Percentiles rank a stretch among this genome's conserved stretches.
These are phyloP conservation scores for Apodemus speciosus DNA, from an alignment of 2,113 vertebrate genomes.

Conservation along the genomic window DNA sequence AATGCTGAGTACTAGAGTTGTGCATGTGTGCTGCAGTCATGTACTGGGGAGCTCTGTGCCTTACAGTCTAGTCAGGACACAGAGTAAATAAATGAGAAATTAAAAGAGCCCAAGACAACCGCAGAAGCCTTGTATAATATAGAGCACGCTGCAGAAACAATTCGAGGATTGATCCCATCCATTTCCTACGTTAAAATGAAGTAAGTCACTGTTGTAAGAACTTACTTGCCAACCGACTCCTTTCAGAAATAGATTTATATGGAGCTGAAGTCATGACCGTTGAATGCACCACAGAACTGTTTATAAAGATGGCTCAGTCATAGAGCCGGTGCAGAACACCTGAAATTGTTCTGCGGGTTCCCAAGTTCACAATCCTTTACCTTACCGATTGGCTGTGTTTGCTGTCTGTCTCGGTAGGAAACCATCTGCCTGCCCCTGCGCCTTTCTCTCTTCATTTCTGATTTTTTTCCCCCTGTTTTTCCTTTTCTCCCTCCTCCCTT, in stretches of 20 bases:
- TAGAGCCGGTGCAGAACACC: background rate
- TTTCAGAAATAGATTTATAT: background rate
- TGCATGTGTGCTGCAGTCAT: background rate
- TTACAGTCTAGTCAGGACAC: conserved; percentile 1
- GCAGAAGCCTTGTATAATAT: background rate
- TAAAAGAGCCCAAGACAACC: conserved; percentile 14
- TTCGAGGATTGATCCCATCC: background rate
- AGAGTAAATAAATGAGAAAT: conserved; percentile 36
- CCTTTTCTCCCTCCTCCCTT: background rate
- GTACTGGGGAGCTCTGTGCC: background rate
- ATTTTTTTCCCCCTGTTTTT: background rate
- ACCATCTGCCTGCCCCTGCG: background rate
- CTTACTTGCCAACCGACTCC: background rate
- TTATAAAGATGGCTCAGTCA: background rate
- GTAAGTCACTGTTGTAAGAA: background rate
- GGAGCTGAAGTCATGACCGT: background rate
- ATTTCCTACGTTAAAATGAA: conserved; percentile 11
- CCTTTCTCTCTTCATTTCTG: conserved; percentile 13
- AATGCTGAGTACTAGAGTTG: background rate
- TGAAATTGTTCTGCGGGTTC: background rate
- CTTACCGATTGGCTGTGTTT: background rate
- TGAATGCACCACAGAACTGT: background rate
- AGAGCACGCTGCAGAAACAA: background rate
- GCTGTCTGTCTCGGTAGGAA: background rate
- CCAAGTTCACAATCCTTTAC: conserved; percentile 6